Evolutionary conservation across 1,140 invertebrate genomes (phyloP), one percentile per base, ranked within the genome.

Genomic region (Habropoda laboriosa): DNA sequence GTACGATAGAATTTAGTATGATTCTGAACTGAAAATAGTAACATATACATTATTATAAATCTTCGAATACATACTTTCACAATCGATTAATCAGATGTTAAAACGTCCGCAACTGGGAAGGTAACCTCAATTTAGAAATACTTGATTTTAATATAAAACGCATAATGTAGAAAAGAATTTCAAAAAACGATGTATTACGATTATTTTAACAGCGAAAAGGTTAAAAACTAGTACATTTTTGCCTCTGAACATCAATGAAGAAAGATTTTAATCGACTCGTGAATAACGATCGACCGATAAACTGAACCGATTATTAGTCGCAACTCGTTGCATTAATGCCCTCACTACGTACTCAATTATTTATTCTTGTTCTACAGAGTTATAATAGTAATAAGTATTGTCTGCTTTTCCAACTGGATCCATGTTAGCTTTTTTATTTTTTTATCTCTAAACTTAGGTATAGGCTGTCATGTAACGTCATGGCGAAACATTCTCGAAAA

Each of bases 321-420:
- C 77, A 58, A 75, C 83, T 77, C 68, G 49, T 76, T 66, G 51
- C 38, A 67, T 81, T 76, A 78, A 76, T 83, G 79, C 79, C 79
- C 79, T 82, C 66, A 51, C 79, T 77, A 80, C 71, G 60, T 83
- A 57, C 49, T 77, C 40, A 18, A 18, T 72, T 70, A 24, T 30
- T 67, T 32, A 5, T 12, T 60, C 38, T 51, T 58, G 40, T 38
- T 38, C 45, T 66, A 51, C 64, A 55, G 38, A 64, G 75, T 73
- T 75, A 75, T 70, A 51, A 55, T 87, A 87, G 32, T 76, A 71
- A 80, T 84, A 71, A 64, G 77, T 86, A 85, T 86, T 88, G 68
- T 88, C 76, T 79, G 79, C 32, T 80, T 51, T 75, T 60, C 40
- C 76, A 74, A 82, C 49, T 80, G 60, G 66, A 67, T 82, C 67